Evolutionary conservation across 2,888 invertebrate genomes (phyloP), one percentile per base, ranked within the genome.

Genomic region (Cremastobaeus sp.): DNA sequence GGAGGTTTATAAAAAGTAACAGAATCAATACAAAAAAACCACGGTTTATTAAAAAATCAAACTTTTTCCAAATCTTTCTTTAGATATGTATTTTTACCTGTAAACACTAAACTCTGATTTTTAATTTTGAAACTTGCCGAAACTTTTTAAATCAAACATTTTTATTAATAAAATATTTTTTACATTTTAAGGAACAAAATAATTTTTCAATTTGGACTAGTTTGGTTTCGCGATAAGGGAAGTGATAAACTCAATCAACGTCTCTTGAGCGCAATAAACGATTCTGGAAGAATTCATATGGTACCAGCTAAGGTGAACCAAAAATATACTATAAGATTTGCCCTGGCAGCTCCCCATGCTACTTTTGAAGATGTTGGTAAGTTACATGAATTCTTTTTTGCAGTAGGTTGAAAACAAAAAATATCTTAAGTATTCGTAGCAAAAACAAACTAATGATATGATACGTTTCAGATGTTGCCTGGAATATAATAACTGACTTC

Each of bases 201-300:
- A n/a, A 15, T 18, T 28, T 74, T 88, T 50, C 85, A 95, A 96
- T 89, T 97, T 88, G 97, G 97, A 0, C 89, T 98, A 68, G 97
- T 97, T 0, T 97, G 97, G 86, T 98, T 98, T 86, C 93, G 97
- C 0, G 90, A 97, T 11, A 92, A 93, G 84, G 96, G 95, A 59
- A 88, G 89, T 2, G 93, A 93, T 80, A 93, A 94, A 81, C 84
- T 96, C 50, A 98, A 98, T 86, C 96, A 98, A 88, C 96, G 96
- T 86, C 89, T 99, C 32, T 88, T 99, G 80, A 96, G 96, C 69
- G 92, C 92, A 77, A 96, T 99, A 80, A 99, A 99, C 85, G 97
- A 95, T 69, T 97, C 97, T 2, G 98, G 97, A 9, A 95, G 95
- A 87, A 89, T 99, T 72, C 98, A 99, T 88, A 98, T 99, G 98